These are phyloP conservation scores for Opisthograptis luteolata DNA, from an alignment of 2,888 invertebrate genomes.

Conservation along the genomic window DNA sequence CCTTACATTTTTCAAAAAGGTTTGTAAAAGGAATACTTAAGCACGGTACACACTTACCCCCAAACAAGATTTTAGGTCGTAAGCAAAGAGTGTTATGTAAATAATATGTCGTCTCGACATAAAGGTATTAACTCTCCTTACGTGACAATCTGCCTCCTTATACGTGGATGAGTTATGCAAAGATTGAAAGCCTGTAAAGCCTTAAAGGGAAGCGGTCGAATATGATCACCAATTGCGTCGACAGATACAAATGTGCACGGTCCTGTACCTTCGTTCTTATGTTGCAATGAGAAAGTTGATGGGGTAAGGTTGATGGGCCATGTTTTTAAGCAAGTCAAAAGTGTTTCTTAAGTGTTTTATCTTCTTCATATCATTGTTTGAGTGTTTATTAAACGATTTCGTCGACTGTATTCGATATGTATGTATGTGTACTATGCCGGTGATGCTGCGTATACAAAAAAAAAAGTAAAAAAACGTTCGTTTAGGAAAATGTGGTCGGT, in stretches of 20 bases:
- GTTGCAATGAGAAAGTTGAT: conserved; percentile 23
- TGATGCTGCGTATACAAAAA: too few relatives aligned
- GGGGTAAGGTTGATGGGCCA: conserved; percentile 18
- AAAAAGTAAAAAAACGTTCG: too few relatives aligned
- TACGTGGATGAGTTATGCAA: conserved; percentile 35
- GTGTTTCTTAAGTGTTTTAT: conserved; percentile 7
- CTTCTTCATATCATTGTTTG: not conserved
- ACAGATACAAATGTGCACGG: conserved; percentile 35
- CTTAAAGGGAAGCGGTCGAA: conserved; percentile 32
- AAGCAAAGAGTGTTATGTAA: conserved; percentile 9
- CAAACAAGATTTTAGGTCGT: conserved; percentile 1
- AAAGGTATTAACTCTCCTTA: conserved; percentile 4
- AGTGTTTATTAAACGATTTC: too few relatives aligned
- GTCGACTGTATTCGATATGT: too few relatives aligned
- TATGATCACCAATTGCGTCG: conserved; percentile 37
- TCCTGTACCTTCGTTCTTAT: conserved; percentile 23
- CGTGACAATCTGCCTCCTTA: conserved; percentile 17
- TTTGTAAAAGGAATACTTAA: too few relatives aligned
- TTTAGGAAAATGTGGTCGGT: too few relatives aligned
- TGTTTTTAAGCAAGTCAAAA: conserved; percentile 10
- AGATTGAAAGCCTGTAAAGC: conserved; percentile 22
- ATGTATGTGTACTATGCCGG: too few relatives aligned
- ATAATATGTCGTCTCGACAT: not conserved
- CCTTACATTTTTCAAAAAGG: too few relatives aligned
- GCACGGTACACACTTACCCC: not conserved